Base-by-base conservation (phyloP, 2,888 invertebrate genomes). In the Philopedon plagiatum region DNA sequence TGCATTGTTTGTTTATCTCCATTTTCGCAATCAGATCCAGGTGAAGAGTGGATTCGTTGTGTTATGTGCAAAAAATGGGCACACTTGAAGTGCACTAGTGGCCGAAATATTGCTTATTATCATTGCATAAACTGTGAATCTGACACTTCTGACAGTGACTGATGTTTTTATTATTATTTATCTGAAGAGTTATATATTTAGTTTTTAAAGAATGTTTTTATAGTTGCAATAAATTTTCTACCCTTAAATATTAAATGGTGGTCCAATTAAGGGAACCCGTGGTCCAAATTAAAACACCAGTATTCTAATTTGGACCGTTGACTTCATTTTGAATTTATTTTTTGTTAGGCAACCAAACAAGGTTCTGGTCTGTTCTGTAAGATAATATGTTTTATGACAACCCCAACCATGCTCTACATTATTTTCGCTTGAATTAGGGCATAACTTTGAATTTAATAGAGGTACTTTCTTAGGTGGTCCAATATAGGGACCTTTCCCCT, bases 401-500 rank as follows among this genome's bases (percentile, higher is more conserved):
- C 2, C 34, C 11, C 3, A 26, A 11, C 8, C 4, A 11, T 34
- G 11, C 11, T 11, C 34, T 2, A 7, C 5, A 34, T 2, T 9
- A 9, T 34, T 5, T 5, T 34, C 11, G 11, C 11, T 11, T 5
- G 2, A 5, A 34, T 34, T 34, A 7, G 11, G 11, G 2, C 34
- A 19, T 13, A 8, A 19, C 19, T 49, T 49, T 49, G 2, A 5
- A 3, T 8, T 21, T 49, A 15, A 13, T 39, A 44, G 44, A n/a
- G 18, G 18, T 49, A 49, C 9, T 49, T 49, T 21, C 19, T 49
- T 49, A 19, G 49, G 21, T 49, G 21, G 49, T 49, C 23, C 49
- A 49, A 49, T 49, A 49, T 49, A 49, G 49, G 8, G 49, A 21
- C 49, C 49, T 49, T 21, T 49, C 49, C 49, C 21, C 19, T 49